phyloP scores from a whole-genome alignment of 2,113 vertebrate species.

The Cervus canadensis region DNA sequence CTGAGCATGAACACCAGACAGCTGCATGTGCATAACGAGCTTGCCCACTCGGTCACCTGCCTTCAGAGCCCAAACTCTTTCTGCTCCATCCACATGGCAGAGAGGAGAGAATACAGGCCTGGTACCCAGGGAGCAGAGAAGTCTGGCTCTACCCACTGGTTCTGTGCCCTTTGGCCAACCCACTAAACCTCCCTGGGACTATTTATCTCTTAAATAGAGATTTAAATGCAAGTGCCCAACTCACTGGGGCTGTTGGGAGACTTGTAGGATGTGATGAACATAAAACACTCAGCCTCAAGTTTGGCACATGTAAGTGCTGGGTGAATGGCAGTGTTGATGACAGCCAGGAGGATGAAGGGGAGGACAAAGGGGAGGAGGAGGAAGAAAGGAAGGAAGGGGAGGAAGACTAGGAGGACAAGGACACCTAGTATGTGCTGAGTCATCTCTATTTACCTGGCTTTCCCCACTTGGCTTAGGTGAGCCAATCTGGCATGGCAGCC shows the following conservation, averaged over 20 bases:
- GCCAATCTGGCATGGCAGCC: neutral
- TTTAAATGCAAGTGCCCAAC: constrained; percentile 3
- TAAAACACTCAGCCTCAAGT: neutral
- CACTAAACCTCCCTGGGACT: neutral
- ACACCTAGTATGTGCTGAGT: neutral
- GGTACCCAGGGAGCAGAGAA: neutral
- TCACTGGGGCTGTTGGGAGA: neutral
- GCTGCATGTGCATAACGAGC: rapidly evolving
- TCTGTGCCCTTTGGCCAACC: constrained; percentile 20
- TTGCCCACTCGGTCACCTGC: rapidly evolving
- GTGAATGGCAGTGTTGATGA: neutral
- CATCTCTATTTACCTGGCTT: neutral
- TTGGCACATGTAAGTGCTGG: neutral
- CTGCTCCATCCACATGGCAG: neutral
- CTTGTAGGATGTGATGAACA: neutral
- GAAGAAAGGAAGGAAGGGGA: neutral
- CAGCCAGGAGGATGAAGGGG: rapidly evolving
- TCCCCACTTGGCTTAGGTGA: neutral
- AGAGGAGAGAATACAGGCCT: neutral
- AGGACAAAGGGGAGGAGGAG: neutral
- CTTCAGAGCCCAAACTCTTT: neutral
- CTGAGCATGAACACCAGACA: neutral
- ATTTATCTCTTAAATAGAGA: constrained; percentile 7
- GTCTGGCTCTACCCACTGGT: neutral
- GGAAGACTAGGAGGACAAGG: neutral